These are phyloP conservation scores for Rhamnusium bicolor DNA, from an alignment of 2,888 invertebrate species.

Conservation along the genomic window DNA sequence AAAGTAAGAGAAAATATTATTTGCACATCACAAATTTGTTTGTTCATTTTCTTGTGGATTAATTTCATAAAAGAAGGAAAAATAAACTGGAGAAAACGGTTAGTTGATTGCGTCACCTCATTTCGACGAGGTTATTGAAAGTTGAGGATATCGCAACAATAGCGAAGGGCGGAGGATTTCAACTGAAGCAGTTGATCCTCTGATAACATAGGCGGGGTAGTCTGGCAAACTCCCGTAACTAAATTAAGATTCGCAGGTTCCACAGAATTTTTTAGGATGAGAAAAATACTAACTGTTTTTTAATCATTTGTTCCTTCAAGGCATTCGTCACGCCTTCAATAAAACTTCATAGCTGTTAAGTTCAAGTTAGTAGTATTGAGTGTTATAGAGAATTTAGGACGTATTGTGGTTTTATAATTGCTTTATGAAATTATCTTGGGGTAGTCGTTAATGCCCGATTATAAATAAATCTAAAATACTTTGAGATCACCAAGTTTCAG, in stretches of 20 bases:
- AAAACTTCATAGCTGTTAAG: no score
- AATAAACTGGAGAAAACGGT: background rate
- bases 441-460: no score
- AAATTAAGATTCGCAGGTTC: background rate
- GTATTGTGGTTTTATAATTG: no score
- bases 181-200: slow-evolving; percentile 45
- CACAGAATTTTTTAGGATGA: background rate
- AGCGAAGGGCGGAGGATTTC: slow-evolving; percentile 33
- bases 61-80: slow-evolving; percentile 5
- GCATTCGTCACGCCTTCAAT: no score
- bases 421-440: no score
- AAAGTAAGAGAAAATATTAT: background rate
- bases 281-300: no score
- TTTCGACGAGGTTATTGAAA: slow-evolving; percentile 7
- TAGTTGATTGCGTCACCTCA: slow-evolving; percentile 8
- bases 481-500: no score
- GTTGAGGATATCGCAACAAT: slow-evolving; percentile 18
- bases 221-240: background rate
- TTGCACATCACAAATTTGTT: background rate
- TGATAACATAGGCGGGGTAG: slow-evolving; percentile 35
- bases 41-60: background rate
- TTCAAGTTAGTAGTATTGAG: no score
- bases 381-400: no score
- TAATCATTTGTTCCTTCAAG: no score
- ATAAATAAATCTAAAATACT: no score